These are phyloP conservation scores for western clawed frog (Xenopus tropicalis) DNA, from an alignment of 2,113 vertebrate genomes.

Conservation along the genomic window UCB_Xtro_10.0 CM004449.2:89417001-89417500, in stretches of 20 bases:
- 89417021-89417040: constrained; percentile 88
- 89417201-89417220: constrained; percentile 78
- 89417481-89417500: neutral
- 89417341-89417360: constrained; percentile 81
- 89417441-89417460: constrained; percentile 39
- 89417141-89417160: constrained; percentile 74
- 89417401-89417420: constrained; percentile 67
- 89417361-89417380: constrained; percentile 61
- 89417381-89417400: constrained; percentile 64
- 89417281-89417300: constrained; percentile 51
- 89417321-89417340: constrained; percentile 73
- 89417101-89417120: constrained; percentile 85
- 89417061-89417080: constrained; percentile 48
- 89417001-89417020: constrained; percentile 95
- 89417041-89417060: constrained; percentile 63
- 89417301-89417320: constrained; percentile 54
- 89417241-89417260: constrained; percentile 73
- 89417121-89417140: constrained; percentile 94
- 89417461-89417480: neutral
- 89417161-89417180: constrained; percentile 98
- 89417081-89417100: constrained; percentile 65
- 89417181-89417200: constrained; percentile 88
- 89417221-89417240: constrained; percentile 96
- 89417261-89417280: constrained; percentile 50
- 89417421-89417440: constrained; percentile 63